Base-by-base conservation (phyloP, 2,113 vertebrate species). In the Athene noctua region DNA sequence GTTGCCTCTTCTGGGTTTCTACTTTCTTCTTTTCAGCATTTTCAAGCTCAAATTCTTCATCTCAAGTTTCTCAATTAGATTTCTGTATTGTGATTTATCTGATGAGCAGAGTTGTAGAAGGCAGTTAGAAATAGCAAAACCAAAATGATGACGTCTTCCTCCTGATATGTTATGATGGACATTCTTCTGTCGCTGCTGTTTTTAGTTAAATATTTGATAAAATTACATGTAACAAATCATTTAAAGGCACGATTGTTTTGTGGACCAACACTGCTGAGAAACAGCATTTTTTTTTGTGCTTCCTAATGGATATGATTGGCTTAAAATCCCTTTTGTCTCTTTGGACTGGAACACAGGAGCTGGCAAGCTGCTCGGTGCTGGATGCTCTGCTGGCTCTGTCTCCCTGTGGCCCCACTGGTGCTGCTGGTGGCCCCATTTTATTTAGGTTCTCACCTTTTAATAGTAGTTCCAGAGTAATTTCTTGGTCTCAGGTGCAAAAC, bases 191-290 rank as follows among this genome's bases (percentile, higher is more conserved):
- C 13, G 59, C 11, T 47, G 40, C 0, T 44, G 17, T 19, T 80
- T 86, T 79, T 46, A 27, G 23, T 61, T 73, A 34, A 79, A 25
- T 79, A 67, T 47, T 20, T 19, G 5, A n/a, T 79, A 44, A 62
- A 80, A 62, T 29, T 29, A 2, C 0, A 0, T 25, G 14, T 61
- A 27, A 40, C 8, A 5, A 3, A 1, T 46, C 8, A 7, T 70
- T 23, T 49, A 52, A 55, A 92, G 52, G 9, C 47, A 9, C 30
- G 17, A 18, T 46, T 70, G 7, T 29, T 87, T 59, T 55, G 38
- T 85, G 42, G 26, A 23, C 20, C 6, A 16, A 0, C n/a, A 8
- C 49, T 40, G 15, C 65, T 80, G 59, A 70, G 73, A 42, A 93
- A 3, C 16, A 78, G 38, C 65, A 32, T 11, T 15, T 73, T 83